phyloP scores from a whole-genome alignment of 1,140 invertebrate species.

The Ptiloglossa arizonensis region DNA sequence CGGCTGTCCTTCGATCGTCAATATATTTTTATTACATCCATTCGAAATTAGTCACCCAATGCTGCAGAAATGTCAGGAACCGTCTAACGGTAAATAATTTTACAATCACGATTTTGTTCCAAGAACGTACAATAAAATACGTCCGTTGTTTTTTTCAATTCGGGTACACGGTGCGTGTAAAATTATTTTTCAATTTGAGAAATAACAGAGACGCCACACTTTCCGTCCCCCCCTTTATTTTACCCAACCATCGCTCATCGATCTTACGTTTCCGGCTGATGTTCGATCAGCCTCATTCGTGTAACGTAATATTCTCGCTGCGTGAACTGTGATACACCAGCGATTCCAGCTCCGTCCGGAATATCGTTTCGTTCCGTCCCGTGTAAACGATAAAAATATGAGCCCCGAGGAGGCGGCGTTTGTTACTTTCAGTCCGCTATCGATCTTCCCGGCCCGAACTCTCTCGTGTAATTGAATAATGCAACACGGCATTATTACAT shows the following conservation, averaged over 20 bases:
- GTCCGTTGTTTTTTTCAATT: too few species aligned
- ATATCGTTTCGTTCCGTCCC: slow-evolving; percentile 6
- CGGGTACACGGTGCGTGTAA: too few species aligned
- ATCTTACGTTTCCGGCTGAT: neutral
- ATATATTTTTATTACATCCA: too few species aligned
- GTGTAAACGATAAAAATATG: slow-evolving; percentile 49
- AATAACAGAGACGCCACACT: neutral
- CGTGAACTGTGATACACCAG: slow-evolving; percentile 20
- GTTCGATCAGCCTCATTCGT: slow-evolving; percentile 6
- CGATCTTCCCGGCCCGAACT: slow-evolving; percentile 35
- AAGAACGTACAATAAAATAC: too few species aligned
- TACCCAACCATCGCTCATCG: neutral
- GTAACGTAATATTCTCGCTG: slow-evolving; percentile 16
- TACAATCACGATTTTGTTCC: too few species aligned
- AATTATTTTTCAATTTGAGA: neutral
- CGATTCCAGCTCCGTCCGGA: neutral
- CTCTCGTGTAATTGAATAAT: slow-evolving; percentile 45
- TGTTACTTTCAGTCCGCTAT: slow-evolving; percentile 35
- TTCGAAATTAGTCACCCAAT: too few species aligned
- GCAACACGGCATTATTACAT: slow-evolving; percentile 45
- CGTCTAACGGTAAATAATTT: too few species aligned
- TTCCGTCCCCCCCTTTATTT: neutral
- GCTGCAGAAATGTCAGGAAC: too few species aligned
- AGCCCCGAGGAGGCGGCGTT: slow-evolving; percentile 27
- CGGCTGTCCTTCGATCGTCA: too few species aligned